Evolutionary conservation across 2,888 invertebrate genomes (phyloP).

Genomic region (Phymatocera aterrima): DNA sequence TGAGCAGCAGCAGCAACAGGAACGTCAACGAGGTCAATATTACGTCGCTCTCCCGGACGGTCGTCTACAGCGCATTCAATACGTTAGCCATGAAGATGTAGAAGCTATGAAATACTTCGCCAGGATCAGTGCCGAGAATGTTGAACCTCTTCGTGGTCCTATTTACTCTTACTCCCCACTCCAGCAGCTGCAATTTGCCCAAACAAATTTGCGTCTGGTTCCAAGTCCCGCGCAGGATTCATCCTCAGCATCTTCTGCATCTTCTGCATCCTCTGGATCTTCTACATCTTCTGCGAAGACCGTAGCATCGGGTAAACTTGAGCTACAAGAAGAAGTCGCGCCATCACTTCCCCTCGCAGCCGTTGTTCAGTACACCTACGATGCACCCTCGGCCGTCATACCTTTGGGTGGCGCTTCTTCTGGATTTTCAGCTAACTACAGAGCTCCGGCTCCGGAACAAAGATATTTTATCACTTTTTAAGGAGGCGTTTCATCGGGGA

Average conservation of each 20-base stretch:
- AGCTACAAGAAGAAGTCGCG: slow-evolving; percentile 52
- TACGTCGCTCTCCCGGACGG: slow-evolving; percentile 81
- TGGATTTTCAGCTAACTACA: slow-evolving; percentile 66
- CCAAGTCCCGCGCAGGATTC: slow-evolving; percentile 51
- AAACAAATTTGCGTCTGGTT: slow-evolving; percentile 57
- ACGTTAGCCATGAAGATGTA: slow-evolving; percentile 76
- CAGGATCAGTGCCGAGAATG: slow-evolving; percentile 79
- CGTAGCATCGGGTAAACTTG: slow-evolving; percentile 61
- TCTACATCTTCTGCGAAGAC: slow-evolving; percentile 47
- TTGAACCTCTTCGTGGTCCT: slow-evolving; percentile 80
- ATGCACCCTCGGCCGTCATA: slow-evolving; percentile 57
- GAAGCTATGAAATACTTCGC: slow-evolving; percentile 82
- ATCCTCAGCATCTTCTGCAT: slow-evolving; percentile 46
- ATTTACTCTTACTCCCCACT: slow-evolving; percentile 77
- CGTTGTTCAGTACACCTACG: slow-evolving; percentile 65
- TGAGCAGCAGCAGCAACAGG: slow-evolving; percentile 60
- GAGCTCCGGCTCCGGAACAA: slow-evolving; percentile 60
- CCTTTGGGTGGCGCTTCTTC: slow-evolving; percentile 45
- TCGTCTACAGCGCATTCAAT: slow-evolving; percentile 80
- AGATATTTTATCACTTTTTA: slow-evolving; percentile 66
- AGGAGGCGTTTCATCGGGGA: neutral
- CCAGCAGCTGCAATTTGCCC: slow-evolving; percentile 67
- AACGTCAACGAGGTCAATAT: slow-evolving; percentile 77
- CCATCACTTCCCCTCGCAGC: slow-evolving; percentile 61
- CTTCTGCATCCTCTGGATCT: slow-evolving; percentile 47